Base-by-base conservation (phyloP, 2,888 invertebrate genomes). In the Drosophila neoperkinsi region DNA sequence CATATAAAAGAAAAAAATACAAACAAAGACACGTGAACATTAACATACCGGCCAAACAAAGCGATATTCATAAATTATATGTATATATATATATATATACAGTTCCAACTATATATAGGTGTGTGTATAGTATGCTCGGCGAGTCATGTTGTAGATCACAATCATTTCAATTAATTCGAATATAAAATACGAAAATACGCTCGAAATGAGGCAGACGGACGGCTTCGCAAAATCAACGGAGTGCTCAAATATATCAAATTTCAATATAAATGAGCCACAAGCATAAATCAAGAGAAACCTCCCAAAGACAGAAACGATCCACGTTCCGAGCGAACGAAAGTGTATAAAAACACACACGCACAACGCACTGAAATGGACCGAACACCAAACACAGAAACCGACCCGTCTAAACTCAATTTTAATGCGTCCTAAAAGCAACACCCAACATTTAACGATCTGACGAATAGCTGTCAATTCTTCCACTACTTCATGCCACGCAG, bases 91-190 rank as follows among this genome's bases (percentile, higher is more conserved):
- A 33, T 28, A 31, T 61, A 43, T 52, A 43, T 49, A 28, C 11
- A 38, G 38, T 21, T 30, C 10, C n/a, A 41, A 41, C 57, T 67
- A 51, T 55, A 63, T 63, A 65, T 61, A 62, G 51, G 41, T 38
- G 28, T 66, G 31, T 43, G 52, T 59, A 34, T 68, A 55, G 65
- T 71, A 57, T 73, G 74, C 58, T 50, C 30, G 81, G 34, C 71
- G 59, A 70, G 55, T 79, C 67, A 82, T 89, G 83, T 89, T 87
- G 87, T 89, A 87, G 87, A 87, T 87, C 87, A 89, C 85, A 87
- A 87, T 87, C 87, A 87, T 87, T 87, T 81, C 86, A 85, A 89
- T 87, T 89, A 88, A 89, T 89, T 89, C 82, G 77, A 80, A 87
- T 83, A 87, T 87, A 88, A 87, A 89, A 88, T 82, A 74, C 87